Percentiles rank a stretch among this genome's conserved stretches.
phyloP scores from a whole-genome alignment of 1,140 invertebrate species.

The Lamellibrachia luymesi region DNA sequence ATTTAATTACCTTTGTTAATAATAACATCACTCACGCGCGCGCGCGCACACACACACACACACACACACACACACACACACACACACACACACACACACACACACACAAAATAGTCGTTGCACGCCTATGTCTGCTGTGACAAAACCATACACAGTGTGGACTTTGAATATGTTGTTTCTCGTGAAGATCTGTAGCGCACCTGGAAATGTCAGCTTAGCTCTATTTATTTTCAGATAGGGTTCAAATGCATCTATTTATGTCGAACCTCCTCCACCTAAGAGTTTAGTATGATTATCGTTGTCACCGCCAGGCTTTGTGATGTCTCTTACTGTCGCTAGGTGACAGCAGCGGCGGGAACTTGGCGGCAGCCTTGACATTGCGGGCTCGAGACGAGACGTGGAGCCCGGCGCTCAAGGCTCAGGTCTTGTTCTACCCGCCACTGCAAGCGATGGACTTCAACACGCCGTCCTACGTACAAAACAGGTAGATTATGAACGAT shows the following conservation, averaged over 20 bases:
- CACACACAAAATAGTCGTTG: no score
- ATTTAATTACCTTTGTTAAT: not conserved
- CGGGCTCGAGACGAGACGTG: slow-evolving; percentile 20
- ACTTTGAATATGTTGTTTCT: no score
- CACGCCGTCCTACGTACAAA: not conserved
- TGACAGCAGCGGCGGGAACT: slow-evolving; percentile 25
- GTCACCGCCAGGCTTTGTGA: not conserved
- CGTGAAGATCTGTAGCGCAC: no score
- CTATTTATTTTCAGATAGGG: no score
- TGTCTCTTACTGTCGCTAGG: not conserved
- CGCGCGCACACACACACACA: no score
- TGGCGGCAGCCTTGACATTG: slow-evolving; percentile 27
- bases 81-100: no score
- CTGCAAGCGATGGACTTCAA: slow-evolving; percentile 13
- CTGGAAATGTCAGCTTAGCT: no score
- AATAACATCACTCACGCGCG: not conserved
- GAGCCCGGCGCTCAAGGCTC: not conserved
- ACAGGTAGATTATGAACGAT: not conserved
- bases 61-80: no score
- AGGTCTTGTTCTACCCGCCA: slow-evolving; percentile 14
- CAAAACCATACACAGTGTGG: no score
- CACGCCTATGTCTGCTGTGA: no score
- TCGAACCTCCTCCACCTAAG: no score
- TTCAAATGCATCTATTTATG: no score
- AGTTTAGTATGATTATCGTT: not conserved